A percentile compares a stretch with the other conserved stretches of the same genome.
These are phyloP conservation scores for Drosophila meridionalis DNA, from an alignment of 2,888 invertebrate genomes.

Conservation along the genomic window DNA sequence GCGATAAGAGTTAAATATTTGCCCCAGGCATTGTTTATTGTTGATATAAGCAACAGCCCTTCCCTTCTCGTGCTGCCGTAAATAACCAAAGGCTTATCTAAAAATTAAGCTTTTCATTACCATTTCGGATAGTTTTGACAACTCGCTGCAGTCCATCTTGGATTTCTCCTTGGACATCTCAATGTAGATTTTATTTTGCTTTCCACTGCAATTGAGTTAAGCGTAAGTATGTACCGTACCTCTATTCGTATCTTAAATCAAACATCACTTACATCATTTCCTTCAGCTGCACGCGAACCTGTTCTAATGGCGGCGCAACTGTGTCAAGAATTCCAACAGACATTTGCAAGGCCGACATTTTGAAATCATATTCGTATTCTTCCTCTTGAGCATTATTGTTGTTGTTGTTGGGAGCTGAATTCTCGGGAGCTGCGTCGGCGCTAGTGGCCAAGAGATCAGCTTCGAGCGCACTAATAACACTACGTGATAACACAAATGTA, in stretches of 20 bases:
- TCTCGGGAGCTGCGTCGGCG: slow-evolving; percentile 7
- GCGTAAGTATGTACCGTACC: neutral
- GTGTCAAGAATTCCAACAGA: slow-evolving; percentile 79
- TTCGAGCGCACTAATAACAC: slow-evolving; percentile 58
- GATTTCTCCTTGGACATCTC: slow-evolving; percentile 83
- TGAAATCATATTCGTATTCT: slow-evolving; percentile 32
- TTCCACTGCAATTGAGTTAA: slow-evolving; percentile 66
- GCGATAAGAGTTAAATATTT: slow-evolving; percentile 29
- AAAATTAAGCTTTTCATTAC: slow-evolving; percentile 42
- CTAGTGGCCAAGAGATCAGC: slow-evolving; percentile 14
- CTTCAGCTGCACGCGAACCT: slow-evolving; percentile 78
- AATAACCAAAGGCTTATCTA: neutral
- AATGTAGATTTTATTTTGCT: slow-evolving; percentile 84
- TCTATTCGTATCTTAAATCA: neutral
- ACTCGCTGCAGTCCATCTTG: slow-evolving; percentile 81
- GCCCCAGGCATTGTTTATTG: slow-evolving; percentile 18
- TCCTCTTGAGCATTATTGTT: slow-evolving; percentile 3
- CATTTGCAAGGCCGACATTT: slow-evolving; percentile 74
- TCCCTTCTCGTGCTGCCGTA: neutral
- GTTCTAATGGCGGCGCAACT: slow-evolving; percentile 78
- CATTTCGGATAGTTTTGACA: slow-evolving; percentile 81
- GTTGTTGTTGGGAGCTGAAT: slow-evolving; percentile 18
- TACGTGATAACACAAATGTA: slow-evolving; percentile 14
- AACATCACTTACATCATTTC: slow-evolving; percentile 78
- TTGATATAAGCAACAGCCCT: neutral